phyloP scores from a whole-genome alignment of 2,113 vertebrate genomes.

The Athene cunicularia region DNA sequence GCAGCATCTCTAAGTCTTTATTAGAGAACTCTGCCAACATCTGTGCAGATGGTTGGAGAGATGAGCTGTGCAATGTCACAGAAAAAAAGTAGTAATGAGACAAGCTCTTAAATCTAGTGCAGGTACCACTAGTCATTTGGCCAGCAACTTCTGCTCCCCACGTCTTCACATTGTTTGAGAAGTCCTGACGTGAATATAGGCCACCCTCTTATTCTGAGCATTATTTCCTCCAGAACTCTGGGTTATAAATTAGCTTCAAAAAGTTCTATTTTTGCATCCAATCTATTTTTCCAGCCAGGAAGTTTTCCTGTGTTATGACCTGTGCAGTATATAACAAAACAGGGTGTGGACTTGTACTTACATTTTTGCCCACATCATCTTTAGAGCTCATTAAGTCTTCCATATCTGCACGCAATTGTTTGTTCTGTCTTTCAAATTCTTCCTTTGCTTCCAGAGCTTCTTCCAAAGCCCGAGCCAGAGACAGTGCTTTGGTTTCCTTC shows the following conservation, averaged over 20 bases:
- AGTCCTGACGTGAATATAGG: background rate
- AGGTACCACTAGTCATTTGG: background rate
- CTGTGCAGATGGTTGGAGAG: background rate
- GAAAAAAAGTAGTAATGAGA: background rate
- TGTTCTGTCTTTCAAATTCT: conserved; percentile 93
- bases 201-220: background rate
- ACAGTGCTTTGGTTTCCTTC: conserved; percentile 95
- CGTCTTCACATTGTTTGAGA: background rate
- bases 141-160: background rate
- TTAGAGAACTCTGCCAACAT: background rate
- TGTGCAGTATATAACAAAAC: background rate
- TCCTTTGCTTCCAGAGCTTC: conserved; percentile 94
- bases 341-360: conserved; percentile 66
- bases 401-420: conserved; percentile 95
- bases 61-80: background rate
- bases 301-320: background rate
- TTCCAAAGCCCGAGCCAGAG: conserved; percentile 89
- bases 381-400: conserved; percentile 98
- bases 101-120: background rate
- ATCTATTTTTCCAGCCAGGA: background rate
- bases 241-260: background rate
- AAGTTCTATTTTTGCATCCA: background rate
- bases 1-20: background rate
- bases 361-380: conserved; percentile 96
- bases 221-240: background rate